Percentiles rank a stretch among this genome's conserved stretches.
phyloP scores from a whole-genome alignment of 2,797 vertebrate genomes.

The Lithobates sylvaticus region DNA sequence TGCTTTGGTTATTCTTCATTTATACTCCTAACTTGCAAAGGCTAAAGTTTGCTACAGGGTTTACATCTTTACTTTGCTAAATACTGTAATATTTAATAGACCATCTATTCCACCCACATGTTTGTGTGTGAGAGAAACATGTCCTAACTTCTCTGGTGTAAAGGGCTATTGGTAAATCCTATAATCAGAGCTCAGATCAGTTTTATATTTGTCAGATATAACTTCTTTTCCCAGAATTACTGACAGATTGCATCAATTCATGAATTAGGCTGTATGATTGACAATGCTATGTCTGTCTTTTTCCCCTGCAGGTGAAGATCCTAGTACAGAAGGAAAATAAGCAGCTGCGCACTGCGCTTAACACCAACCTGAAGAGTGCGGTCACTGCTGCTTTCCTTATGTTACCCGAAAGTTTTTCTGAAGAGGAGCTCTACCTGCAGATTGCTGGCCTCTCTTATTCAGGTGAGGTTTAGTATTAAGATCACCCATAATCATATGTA shows the following conservation, averaged over 20 bases:
- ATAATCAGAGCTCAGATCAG: not conserved
- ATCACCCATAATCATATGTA: too few species aligned
- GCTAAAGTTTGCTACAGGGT: not conserved
- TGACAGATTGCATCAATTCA: not conserved
- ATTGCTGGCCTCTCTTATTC: constrained; percentile 94
- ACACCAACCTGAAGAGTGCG: constrained; percentile 90
- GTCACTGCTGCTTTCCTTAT: constrained; percentile 91
- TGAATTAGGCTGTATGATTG: not conserved
- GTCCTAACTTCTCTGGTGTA: not conserved
- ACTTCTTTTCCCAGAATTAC: not conserved
- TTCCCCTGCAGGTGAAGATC: constrained; percentile 86
- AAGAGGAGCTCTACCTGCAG: constrained; percentile 91
- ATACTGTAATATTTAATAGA: not conserved
- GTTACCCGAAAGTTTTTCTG: constrained; percentile 93
- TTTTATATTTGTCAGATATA: not conserved
- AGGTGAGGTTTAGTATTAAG: constrained; percentile 71
- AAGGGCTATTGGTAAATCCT: not conserved
- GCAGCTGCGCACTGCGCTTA: constrained; percentile 82
- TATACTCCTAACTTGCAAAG: not conserved
- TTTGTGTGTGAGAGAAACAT: not conserved
- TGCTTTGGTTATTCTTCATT: not conserved
- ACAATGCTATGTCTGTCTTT: not conserved
- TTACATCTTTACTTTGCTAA: not conserved
- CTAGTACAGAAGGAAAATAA: constrained; percentile 84
- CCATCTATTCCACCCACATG: not conserved